A percentile compares a stretch with the other conserved stretches of the same genome.
Conservation (phyloP, 2,888 invertebrate genomes). For the Chloromyia formosa region DNA sequence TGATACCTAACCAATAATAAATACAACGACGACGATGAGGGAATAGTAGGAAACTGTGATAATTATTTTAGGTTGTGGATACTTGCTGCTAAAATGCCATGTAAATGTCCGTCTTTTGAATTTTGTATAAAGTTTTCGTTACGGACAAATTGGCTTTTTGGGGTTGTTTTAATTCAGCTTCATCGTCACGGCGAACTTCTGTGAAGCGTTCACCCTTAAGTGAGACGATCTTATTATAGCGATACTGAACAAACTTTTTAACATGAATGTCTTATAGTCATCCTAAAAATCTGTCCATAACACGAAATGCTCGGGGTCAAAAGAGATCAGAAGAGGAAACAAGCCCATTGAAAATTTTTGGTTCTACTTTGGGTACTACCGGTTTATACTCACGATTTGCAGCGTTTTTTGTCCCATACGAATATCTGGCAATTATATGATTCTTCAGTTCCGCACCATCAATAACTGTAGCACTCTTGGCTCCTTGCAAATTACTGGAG, state of each 20-base stretch:
- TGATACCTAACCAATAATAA: conserved; percentile 40
- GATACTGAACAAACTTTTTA: conserved; percentile 91
- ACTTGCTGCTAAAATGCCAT: conserved; percentile 25
- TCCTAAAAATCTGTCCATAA: no score
- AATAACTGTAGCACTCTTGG: conserved; percentile 64
- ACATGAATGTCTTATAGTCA: no score
- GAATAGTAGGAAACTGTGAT: conserved; percentile 31
- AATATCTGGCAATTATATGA: conserved; percentile 87
- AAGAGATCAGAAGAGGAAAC: no score
- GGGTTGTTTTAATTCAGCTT: conserved; percentile 82
- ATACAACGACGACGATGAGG: conserved; percentile 37
- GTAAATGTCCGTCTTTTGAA: conserved; percentile 3
- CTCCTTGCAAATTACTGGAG: conserved; percentile 61
- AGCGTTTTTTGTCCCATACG: conserved; percentile 90
- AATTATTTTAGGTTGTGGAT: conserved; percentile 40
- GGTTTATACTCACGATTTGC: conserved; percentile 88
- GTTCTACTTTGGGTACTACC: conserved; percentile 87
- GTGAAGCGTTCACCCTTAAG: conserved; percentile 94
- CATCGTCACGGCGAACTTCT: conserved; percentile 85
- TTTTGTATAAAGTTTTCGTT: conserved; percentile 65
- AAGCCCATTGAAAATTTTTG: no score
- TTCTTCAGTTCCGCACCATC: conserved; percentile 86
- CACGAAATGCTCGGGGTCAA: no score
- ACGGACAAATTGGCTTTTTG: conserved; percentile 78
- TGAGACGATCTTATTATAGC: conserved; percentile 94